A percentile compares a stretch with the other conserved stretches of the same genome.
These are phyloP conservation scores for Percopsis transmontana DNA, from an alignment of 2,113 vertebrate species.

Conservation along the genomic window DNA sequence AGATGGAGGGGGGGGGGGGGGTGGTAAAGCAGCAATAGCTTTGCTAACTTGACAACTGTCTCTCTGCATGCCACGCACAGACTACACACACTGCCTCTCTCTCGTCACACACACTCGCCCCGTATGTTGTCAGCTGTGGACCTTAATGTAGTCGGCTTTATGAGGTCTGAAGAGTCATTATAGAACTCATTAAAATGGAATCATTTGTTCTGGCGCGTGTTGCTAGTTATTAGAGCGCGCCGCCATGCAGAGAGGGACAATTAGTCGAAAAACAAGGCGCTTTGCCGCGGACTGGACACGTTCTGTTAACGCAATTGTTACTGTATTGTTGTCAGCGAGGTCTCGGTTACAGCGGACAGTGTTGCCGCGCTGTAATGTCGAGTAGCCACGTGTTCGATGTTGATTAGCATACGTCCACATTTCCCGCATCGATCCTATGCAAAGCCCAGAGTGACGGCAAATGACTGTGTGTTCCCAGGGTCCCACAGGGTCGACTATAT, in stretches of 20 bases:
- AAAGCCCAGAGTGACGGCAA: neutral
- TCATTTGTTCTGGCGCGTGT: conserved; percentile 45
- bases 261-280: conserved; percentile 28
- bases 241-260: conserved; percentile 39
- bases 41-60: too few species aligned
- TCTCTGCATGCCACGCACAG: neutral
- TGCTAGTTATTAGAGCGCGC: conserved; percentile 39
- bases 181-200: conserved; percentile 66
- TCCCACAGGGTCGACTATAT: neutral
- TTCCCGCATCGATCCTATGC: conserved; percentile 11
- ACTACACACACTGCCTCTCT: conserved; percentile 13
- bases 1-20: too few species aligned
- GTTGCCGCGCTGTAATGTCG: neutral
- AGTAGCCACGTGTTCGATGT: neutral
- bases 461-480: conserved; percentile 17
- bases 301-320: conserved; percentile 51
- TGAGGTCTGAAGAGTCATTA: conserved; percentile 57
- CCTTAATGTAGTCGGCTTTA: conserved; percentile 46
- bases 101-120: neutral
- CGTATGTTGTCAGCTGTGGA: conserved; percentile 29
- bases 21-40: too few species aligned
- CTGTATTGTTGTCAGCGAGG: conserved; percentile 3
- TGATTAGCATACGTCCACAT: neutral
- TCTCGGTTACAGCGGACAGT: neutral
- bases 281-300: conserved; percentile 20